A percentile compares a stretch with the other conserved stretches of the same genome.
Conservation (phyloP, 2,888 invertebrate species). For the Ptilodon capucinus region DNA sequence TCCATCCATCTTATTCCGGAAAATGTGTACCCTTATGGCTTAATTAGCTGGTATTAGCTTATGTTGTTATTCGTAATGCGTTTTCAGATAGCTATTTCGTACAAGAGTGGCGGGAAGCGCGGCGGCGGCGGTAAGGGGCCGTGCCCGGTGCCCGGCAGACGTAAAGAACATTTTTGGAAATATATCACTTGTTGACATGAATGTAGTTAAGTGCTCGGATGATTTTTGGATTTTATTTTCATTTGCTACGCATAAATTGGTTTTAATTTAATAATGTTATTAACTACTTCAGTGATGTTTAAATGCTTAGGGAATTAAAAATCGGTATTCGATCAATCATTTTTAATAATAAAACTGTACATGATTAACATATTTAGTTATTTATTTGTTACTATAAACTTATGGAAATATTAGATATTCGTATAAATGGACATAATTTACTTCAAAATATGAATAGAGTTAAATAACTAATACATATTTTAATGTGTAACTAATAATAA, state of each 20-base stretch:
- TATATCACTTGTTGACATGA: not conserved
- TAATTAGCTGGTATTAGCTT: not conserved
- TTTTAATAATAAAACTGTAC: slow-evolving; percentile 78
- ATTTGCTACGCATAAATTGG: not conserved
- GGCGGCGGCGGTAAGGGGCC: slow-evolving; percentile 20
- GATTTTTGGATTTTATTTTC: not conserved
- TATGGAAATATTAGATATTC: slow-evolving; percentile 64
- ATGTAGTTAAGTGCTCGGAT: not conserved
- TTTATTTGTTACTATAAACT: slow-evolving; percentile 57
- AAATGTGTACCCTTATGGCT: too few relatives aligned
- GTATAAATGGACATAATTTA: slow-evolving; percentile 72
- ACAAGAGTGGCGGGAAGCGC: slow-evolving; percentile 19
- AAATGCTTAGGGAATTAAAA: slow-evolving; percentile 20
- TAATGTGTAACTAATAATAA: slow-evolving; percentile 52
- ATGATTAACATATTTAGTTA: slow-evolving; percentile 69
- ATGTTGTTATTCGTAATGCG: not conserved
- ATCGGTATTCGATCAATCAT: slow-evolving; percentile 47
- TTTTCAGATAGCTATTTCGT: slow-evolving; percentile 34
- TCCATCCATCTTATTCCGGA: too few relatives aligned
- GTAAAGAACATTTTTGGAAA: not conserved
- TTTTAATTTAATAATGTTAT: not conserved
- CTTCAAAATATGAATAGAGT: slow-evolving; percentile 60
- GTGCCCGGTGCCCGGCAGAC: not conserved
- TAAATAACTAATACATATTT: slow-evolving; percentile 54
- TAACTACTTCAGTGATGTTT: not conserved